These are phyloP conservation scores for Agonopterix heracliana DNA, from an alignment of 2,888 invertebrate genomes.

Conservation along the genomic window DNA sequence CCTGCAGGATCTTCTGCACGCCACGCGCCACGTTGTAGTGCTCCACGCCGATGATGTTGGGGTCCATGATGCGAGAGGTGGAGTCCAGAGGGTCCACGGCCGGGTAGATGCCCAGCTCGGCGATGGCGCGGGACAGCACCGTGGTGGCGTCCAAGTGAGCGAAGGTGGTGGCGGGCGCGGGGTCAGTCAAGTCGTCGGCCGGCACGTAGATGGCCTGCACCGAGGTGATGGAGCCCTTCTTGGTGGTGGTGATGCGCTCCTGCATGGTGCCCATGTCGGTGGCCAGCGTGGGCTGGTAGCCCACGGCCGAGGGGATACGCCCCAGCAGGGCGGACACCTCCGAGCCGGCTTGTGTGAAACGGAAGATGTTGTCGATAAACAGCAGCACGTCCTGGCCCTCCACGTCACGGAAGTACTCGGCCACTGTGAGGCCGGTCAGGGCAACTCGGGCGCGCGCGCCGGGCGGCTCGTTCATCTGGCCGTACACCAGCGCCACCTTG, in stretches of 20 bases:
- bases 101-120: slow-evolving; percentile 95
- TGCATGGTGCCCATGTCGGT: slow-evolving; percentile 99
- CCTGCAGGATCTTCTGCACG: slow-evolving; percentile 94
- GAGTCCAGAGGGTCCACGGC: slow-evolving; percentile 97
- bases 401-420: slow-evolving; percentile 96
- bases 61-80: slow-evolving; percentile 95
- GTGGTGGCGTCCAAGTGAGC: slow-evolving; percentile 98
- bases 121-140: slow-evolving; percentile 94
- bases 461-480: slow-evolving; percentile 98
- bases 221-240: slow-evolving; percentile 96
- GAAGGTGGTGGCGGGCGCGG: slow-evolving; percentile 96
- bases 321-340: slow-evolving; percentile 94
- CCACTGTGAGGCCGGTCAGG: slow-evolving; percentile 93
- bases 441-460: slow-evolving; percentile 97
- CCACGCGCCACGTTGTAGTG: slow-evolving; percentile 94
- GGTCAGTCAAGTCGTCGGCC: slow-evolving; percentile 97
- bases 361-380: slow-evolving; percentile 98
- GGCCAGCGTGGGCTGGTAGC: slow-evolving; percentile 97
- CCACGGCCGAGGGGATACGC: slow-evolving; percentile 97
- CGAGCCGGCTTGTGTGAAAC: slow-evolving; percentile 94
- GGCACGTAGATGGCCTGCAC: slow-evolving; percentile 98
- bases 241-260: slow-evolving; percentile 96
- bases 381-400: slow-evolving; percentile 96
- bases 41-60: slow-evolving; percentile 91
- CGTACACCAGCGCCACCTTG: slow-evolving; percentile 95